These are phyloP conservation scores for Chloroceryle aenea DNA, from an alignment of 2,113 vertebrate genomes.

Conservation along the genomic window DNA sequence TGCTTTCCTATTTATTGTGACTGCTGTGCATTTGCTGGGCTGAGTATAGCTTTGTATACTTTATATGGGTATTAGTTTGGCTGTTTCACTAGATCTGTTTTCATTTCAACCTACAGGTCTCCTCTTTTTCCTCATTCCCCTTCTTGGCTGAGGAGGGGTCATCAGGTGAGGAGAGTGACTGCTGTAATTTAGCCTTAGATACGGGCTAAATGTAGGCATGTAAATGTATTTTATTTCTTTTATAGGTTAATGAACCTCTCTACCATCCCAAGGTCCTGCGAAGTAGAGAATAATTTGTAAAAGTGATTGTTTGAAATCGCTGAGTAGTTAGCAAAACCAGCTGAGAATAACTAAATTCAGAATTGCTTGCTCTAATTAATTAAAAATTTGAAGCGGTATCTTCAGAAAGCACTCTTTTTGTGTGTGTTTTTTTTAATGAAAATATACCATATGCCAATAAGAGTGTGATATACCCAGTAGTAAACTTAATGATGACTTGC, in stretches of 20 bases:
- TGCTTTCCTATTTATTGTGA: not conserved
- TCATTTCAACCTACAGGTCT: not conserved
- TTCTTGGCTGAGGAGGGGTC: not conserved
- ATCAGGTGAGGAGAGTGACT: not conserved
- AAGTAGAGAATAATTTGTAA: not conserved
- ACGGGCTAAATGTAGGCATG: not conserved
- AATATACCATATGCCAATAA: not conserved
- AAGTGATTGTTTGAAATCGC: not conserved
- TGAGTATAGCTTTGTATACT: not conserved
- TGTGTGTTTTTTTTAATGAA: not conserved
- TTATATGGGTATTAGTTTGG: not conserved
- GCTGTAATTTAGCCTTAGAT: not conserved
- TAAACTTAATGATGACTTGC: not conserved
- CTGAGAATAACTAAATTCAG: not conserved
- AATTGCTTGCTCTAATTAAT: not conserved
- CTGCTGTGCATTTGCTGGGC: not conserved
- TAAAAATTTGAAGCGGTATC: not conserved
- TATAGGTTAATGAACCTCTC: not conserved
- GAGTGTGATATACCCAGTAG: not conserved
- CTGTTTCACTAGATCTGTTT: not conserved
- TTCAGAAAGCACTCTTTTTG: not conserved
- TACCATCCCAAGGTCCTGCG: not conserved
- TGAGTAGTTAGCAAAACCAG: not conserved
- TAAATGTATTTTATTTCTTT: not conserved
- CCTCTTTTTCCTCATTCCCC: not conserved